phyloP scores from a whole-genome alignment of 2,797 vertebrate genomes.

The Gymnocypris eckloni region DNA sequence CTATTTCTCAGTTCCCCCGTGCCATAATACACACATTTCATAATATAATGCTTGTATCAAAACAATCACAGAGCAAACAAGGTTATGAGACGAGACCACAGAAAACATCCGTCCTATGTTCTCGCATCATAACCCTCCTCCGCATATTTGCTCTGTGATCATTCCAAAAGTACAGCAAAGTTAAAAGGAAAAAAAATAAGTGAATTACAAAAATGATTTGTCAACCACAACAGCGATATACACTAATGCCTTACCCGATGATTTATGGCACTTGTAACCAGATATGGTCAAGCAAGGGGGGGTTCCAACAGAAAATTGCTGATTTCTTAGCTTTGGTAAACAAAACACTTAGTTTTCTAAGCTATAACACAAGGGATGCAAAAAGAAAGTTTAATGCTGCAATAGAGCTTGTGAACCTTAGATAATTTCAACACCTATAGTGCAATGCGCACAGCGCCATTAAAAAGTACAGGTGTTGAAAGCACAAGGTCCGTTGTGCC shows the following conservation, averaged over 20 bases:
- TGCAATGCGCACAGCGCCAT: constrained; percentile 86
- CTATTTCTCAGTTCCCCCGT: constrained; percentile 50
- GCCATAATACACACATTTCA: constrained; percentile 56
- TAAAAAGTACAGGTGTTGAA: constrained; percentile 75
- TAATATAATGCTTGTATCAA: constrained; percentile 55
- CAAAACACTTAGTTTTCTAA: constrained; percentile 27
- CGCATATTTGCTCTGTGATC: constrained; percentile 62
- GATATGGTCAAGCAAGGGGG: constrained; percentile 41
- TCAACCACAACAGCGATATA: constrained; percentile 32
- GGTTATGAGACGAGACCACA: constrained; percentile 48
- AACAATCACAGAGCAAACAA: constrained; percentile 65
- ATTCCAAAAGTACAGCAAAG: constrained; percentile 40
- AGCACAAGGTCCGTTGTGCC: constrained; percentile 69
- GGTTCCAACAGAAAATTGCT: constrained; percentile 46
- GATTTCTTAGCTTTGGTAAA: constrained; percentile 73
- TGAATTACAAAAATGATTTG: constrained; percentile 53
- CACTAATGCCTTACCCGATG: constrained; percentile 55
- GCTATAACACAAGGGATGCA: constrained; percentile 48
- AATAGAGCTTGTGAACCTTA: constrained; percentile 70
- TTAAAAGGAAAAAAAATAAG: neutral
- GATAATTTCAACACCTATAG: constrained; percentile 76
- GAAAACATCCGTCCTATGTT: constrained; percentile 39
- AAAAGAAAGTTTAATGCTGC: constrained; percentile 64
- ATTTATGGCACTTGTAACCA: constrained; percentile 66
- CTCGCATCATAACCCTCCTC: constrained; percentile 68